Conservation (phyloP, 2,797 vertebrate genomes). For the Halcyon leucocephala region DNA sequence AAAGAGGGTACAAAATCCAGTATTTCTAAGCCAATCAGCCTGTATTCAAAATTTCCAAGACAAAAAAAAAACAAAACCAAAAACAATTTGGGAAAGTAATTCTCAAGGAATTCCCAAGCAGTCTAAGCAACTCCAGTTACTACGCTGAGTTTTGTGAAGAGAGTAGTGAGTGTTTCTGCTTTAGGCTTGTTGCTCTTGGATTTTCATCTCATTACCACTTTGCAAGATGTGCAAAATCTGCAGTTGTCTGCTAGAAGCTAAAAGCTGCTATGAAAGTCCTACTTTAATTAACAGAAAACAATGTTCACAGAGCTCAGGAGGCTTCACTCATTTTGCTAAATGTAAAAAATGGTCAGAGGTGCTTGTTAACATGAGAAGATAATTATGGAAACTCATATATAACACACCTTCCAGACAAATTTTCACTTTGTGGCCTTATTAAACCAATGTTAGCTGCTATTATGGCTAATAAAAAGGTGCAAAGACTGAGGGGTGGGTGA, state of each 20-base stretch:
- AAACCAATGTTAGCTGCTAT: neutral
- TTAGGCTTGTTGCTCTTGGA: neutral
- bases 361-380: neutral
- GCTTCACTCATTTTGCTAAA: neutral
- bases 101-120: neutral
- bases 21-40: neutral
- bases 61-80: neutral
- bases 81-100: neutral
- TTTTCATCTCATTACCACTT: neutral
- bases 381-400: neutral
- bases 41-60: neutral
- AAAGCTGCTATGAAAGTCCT: neutral
- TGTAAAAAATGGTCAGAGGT: neutral
- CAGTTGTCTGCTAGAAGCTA: neutral
- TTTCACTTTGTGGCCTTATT: neutral
- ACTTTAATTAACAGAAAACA: slow-evolving; percentile 15
- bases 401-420: slow-evolving; percentile 1
- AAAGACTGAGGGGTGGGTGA: neutral
- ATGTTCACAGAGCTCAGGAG: neutral
- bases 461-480: neutral
- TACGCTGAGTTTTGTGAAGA: neutral
- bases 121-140: neutral
- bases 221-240: neutral
- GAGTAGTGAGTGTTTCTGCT: neutral
- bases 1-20: neutral